Conservation (phyloP, 2,888 invertebrate species). For the Drosophila setosimentum region DNA sequence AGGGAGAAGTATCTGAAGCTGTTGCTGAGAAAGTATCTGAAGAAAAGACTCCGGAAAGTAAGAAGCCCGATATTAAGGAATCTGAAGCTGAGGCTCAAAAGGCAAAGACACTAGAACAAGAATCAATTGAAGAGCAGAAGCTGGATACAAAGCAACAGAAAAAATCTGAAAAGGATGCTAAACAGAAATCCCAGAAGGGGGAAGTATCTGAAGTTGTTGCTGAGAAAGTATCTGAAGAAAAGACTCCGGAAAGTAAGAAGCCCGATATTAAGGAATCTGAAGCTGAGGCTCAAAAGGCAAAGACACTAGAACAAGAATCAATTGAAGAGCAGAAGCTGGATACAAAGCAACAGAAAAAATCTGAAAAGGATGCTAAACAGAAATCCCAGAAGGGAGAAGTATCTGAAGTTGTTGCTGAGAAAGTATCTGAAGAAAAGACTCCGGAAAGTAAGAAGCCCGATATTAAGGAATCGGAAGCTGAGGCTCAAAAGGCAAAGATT, state of each 20-base stretch:
- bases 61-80: background rate
- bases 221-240: constrained; percentile 6
- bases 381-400: background rate
- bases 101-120: background rate
- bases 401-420: constrained; percentile 2
- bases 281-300: background rate
- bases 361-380: background rate
- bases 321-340: background rate
- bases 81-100: background rate
- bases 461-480: constrained; percentile 27
- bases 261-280: background rate
- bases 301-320: background rate
- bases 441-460: background rate
- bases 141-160: background rate
- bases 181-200: background rate
- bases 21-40: constrained; percentile 3
- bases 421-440: background rate
- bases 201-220: constrained; percentile 9
- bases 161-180: background rate
- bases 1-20: constrained; percentile 11
- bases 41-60: background rate
- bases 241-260: background rate
- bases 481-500: constrained; percentile 9
- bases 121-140: background rate
- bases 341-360: background rate